Percentiles rank a stretch among this genome's conserved stretches.
Conservation (phyloP, 2,113 vertebrate species). For the Halichoeres trimaculatus region DNA sequence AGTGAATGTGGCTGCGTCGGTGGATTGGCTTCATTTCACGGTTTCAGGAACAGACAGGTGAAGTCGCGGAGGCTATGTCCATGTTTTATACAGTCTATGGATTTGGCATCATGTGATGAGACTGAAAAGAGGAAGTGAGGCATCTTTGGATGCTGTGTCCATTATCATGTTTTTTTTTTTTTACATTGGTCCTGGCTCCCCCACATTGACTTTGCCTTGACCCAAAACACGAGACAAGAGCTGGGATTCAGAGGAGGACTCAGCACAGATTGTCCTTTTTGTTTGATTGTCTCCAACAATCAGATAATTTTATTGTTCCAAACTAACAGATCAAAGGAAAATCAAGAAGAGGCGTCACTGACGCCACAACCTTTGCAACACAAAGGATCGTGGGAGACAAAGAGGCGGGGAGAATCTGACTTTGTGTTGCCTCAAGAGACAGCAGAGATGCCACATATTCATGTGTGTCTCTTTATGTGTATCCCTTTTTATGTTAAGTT, state of each 20-base stretch:
- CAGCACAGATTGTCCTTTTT: constrained; percentile 38
- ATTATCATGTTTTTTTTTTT: too few relatives aligned
- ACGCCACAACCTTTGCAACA: constrained; percentile 47
- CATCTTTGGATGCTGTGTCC: too few relatives aligned
- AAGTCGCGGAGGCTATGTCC: too few relatives aligned
- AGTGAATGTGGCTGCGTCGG: too few relatives aligned
- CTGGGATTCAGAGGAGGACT: background rate
- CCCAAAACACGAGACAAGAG: background rate
- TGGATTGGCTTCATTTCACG: too few relatives aligned
- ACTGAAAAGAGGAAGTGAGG: too few relatives aligned
- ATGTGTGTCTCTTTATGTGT: too few relatives aligned
- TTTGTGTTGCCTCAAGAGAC: constrained; percentile 46
- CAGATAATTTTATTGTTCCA: too few relatives aligned
- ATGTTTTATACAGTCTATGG: too few relatives aligned
- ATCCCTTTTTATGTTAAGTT: too few relatives aligned
- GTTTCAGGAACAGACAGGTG: too few relatives aligned
- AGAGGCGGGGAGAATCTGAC: constrained; percentile 52
- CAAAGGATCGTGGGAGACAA: constrained; percentile 69
- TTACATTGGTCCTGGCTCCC: background rate
- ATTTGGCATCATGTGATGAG: too few relatives aligned
- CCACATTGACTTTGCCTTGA: background rate
- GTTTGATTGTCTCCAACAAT: constrained; percentile 30
- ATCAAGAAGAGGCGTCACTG: constrained; percentile 57
- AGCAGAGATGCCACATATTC: constrained; percentile 61
- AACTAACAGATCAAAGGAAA: constrained; percentile 40